Conservation (phyloP, 2,888 invertebrate genomes). For the Agrochola circellaris region DNA sequence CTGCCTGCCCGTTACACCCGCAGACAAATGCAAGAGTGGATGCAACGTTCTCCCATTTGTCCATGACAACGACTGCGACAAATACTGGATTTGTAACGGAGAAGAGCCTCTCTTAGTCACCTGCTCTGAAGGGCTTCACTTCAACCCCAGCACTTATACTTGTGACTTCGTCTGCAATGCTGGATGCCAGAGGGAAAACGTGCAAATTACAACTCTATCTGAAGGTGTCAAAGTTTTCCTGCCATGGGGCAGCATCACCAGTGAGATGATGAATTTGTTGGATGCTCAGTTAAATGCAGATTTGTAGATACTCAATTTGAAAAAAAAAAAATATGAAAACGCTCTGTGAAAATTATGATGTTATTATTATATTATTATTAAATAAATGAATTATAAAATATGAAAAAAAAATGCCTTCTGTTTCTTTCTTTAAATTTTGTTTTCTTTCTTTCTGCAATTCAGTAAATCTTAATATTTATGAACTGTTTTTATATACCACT, state of each 20-base stretch:
- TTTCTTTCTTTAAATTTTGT: not conserved
- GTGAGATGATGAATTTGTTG: conserved; percentile 35
- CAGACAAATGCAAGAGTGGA: conserved; percentile 69
- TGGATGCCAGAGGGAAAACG: conserved; percentile 70
- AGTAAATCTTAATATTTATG: not conserved
- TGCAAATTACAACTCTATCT: conserved; percentile 68
- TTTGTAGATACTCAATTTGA: not conserved
- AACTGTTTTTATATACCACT: conserved; percentile 4
- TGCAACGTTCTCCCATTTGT: conserved; percentile 83
- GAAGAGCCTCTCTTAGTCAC: conserved; percentile 67
- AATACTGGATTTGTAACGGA: conserved; percentile 82
- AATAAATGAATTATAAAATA: conserved; percentile 1
- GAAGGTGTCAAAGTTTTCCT: conserved; percentile 78
- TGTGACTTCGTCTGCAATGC: conserved; percentile 84
- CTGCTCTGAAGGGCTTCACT: conserved; percentile 84
- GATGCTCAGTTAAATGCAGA: conserved; percentile 12
- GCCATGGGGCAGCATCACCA: conserved; percentile 72
- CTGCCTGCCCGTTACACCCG: conserved; percentile 5
- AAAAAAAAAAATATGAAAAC: not conserved
- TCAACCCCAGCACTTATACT: conserved; percentile 76
- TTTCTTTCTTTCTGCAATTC: not conserved
- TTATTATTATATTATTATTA: not conserved
- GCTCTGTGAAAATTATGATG: not conserved
- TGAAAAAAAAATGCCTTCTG: not conserved
- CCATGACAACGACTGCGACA: conserved; percentile 81